Conservation (phyloP, 2,113 vertebrate species). For the Passer montanus region DNA sequence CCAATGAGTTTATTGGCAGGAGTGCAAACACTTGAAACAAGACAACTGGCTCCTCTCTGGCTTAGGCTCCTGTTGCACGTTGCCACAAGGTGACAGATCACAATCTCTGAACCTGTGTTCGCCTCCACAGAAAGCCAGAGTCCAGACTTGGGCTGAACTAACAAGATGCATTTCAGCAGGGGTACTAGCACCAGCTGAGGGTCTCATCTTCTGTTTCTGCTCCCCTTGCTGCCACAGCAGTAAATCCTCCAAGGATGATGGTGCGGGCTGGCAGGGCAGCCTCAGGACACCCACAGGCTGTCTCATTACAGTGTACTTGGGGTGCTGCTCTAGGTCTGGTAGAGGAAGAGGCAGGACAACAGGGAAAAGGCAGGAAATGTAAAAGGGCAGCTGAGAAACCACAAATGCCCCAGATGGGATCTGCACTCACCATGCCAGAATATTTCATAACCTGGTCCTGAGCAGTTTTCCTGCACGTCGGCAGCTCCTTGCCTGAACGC, state of each 20-base stretch:
- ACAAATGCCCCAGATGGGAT: fast-evolving
- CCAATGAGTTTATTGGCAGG: not conserved
- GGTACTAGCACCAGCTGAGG: not conserved
- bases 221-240: not conserved
- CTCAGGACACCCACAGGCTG: fast-evolving
- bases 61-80: fast-evolving
- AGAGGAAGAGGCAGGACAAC: not conserved
- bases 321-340: no score
- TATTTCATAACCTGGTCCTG: not conserved
- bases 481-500: not conserved
- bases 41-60: not conserved
- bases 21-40: not conserved
- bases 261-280: fast-evolving
- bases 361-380: not conserved
- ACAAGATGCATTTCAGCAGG: not conserved
- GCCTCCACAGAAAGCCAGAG: not conserved
- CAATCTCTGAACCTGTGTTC: not conserved
- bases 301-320: no score
- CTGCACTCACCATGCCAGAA: not conserved
- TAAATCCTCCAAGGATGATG: not conserved
- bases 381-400: not conserved
- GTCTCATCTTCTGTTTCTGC: not conserved
- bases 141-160: not conserved
- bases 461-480: not conserved
- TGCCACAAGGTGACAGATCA: not conserved